Evolutionary conservation across 2,888 invertebrate species (phyloP).

Genomic region (Spatulosminthurus flaviceps): DNA sequence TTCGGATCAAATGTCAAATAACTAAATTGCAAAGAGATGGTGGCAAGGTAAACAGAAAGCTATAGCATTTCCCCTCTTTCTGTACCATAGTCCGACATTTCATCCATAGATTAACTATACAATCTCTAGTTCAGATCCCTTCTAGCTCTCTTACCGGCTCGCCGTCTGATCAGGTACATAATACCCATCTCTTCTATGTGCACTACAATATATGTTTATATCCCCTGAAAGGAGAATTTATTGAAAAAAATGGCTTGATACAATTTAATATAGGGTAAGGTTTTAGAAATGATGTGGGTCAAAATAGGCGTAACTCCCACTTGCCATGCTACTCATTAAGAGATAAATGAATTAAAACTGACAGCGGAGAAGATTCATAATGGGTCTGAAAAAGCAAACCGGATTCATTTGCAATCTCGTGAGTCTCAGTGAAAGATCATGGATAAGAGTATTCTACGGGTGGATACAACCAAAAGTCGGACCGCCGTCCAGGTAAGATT

Average conservation of each 20-base stretch:
- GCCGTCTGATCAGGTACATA: no score
- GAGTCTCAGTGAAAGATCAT: conserved; percentile 40
- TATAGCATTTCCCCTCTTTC: neutral
- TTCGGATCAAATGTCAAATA: conserved; percentile 18
- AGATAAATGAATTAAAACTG: conserved; percentile 50
- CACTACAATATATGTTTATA: no score
- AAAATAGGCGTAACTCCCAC: conserved; percentile 36
- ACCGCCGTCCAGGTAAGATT: conserved; percentile 42
- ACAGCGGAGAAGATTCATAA: conserved; percentile 50
- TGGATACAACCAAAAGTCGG: conserved; percentile 30
- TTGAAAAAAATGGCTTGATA: conserved; percentile 18
- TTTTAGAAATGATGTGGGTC: conserved; percentile 39
- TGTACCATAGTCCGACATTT: neutral
- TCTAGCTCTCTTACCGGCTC: no score
- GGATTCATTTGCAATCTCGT: conserved; percentile 44
- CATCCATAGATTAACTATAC: neutral
- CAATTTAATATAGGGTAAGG: conserved; percentile 13
- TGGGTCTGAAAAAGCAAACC: conserved; percentile 30
- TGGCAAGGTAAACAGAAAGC: conserved; percentile 8
- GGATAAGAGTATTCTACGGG: conserved; percentile 45
- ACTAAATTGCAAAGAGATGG: conserved; percentile 18
- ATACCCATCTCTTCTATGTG: no score
- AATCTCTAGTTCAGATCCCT: neutral
- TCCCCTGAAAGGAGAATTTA: neutral
- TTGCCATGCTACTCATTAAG: conserved; percentile 42